A percentile compares a stretch with the other conserved stretches of the same genome.
Conservation (phyloP, 2,888 invertebrate genomes). For the Xanthorhoe spadicearia region DNA sequence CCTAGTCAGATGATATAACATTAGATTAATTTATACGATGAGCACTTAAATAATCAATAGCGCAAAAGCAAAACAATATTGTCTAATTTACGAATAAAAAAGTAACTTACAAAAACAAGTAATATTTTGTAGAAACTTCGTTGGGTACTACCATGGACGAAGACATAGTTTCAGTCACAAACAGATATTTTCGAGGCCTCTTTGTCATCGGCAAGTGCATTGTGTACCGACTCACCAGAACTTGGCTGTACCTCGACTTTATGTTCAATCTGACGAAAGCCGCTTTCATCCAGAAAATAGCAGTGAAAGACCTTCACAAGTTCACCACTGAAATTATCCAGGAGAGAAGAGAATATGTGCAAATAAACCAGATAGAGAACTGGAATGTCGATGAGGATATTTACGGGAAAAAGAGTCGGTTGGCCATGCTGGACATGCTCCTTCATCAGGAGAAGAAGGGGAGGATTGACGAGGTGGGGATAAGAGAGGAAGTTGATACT, state of each 20-base stretch:
- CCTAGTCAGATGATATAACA: no score
- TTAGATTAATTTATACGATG: no score
- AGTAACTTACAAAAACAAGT: no score
- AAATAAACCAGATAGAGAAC: constrained; percentile 34
- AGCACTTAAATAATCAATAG: no score
- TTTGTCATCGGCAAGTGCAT: constrained; percentile 38
- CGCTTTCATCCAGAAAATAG: constrained; percentile 38
- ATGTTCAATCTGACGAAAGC: constrained; percentile 29
- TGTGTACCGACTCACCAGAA: constrained; percentile 38
- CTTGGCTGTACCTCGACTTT: constrained; percentile 41
- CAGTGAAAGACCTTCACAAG: constrained; percentile 74
- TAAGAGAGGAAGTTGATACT: constrained; percentile 89
- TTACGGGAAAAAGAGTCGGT: constrained; percentile 71
- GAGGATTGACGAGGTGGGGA: constrained; percentile 82
- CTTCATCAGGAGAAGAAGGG: constrained; percentile 84
- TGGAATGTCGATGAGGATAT: constrained; percentile 41
- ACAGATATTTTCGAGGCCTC: constrained; percentile 69
- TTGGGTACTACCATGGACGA: constrained; percentile 83
- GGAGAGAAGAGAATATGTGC: constrained; percentile 53
- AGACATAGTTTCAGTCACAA: constrained; percentile 54
- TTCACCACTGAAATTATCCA: constrained; percentile 81
- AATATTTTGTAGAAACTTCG: constrained; percentile 60
- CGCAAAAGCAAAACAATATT: no score
- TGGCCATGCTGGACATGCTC: constrained; percentile 87
- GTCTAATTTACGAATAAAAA: no score